phyloP scores from a whole-genome alignment of 2,113 vertebrate genomes.

The Sitta europaea region DNA sequence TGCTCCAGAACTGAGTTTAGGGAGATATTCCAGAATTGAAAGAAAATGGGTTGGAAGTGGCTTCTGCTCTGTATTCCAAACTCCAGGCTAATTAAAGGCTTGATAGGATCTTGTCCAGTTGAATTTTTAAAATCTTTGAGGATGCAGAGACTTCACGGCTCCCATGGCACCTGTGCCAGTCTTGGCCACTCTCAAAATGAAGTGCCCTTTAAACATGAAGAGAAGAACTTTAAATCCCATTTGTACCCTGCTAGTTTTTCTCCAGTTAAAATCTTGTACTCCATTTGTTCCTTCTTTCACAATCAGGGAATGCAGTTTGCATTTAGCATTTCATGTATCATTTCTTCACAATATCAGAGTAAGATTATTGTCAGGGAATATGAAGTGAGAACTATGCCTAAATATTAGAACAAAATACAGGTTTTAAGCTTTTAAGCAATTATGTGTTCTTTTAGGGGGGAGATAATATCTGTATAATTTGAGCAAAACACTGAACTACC shows the following conservation, averaged over 20 bases:
- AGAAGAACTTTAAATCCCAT: neutral
- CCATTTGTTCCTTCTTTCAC: neutral
- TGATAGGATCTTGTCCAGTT: neutral
- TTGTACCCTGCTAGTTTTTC: neutral
- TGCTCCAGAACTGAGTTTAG: neutral
- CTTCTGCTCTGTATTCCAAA: neutral
- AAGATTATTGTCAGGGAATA: neutral
- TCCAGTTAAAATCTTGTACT: neutral
- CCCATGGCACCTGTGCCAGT: neutral
- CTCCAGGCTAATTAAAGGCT: neutral
- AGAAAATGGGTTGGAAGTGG: neutral
- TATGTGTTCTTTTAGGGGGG: rapidly evolving
- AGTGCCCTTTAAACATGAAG: neutral
- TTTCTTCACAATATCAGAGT: neutral
- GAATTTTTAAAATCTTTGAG: neutral
- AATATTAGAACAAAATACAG: neutral
- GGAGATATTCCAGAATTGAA: neutral
- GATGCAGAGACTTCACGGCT: neutral
- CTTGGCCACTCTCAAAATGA: neutral
- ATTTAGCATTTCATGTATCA: neutral
- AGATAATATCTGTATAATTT: neutral
- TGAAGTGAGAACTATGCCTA: neutral
- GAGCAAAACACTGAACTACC: neutral
- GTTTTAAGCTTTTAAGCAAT: neutral
- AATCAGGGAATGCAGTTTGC: neutral